Conservation (phyloP, 1,140 invertebrate genomes). For the Drosophila pectinifera region DNA sequence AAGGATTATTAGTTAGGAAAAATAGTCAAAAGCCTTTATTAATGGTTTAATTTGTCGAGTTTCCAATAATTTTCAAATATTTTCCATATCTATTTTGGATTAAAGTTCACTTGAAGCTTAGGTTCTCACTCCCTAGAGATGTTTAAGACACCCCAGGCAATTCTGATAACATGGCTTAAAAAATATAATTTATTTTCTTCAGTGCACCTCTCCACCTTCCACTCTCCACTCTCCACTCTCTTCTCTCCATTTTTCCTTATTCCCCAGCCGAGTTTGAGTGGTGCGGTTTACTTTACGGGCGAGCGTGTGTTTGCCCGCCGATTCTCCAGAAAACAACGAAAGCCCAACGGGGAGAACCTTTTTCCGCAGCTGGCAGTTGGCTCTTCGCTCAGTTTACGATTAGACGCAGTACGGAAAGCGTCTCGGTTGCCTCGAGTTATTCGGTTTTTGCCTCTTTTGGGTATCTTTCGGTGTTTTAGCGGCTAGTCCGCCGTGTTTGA, state of each 20-base stretch:
- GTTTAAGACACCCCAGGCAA: not conserved
- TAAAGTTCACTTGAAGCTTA: not conserved
- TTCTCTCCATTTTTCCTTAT: not conserved
- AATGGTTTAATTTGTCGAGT: no score
- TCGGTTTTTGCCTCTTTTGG: not conserved
- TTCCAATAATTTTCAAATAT: no score
- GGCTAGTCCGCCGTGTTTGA: conserved; percentile 14
- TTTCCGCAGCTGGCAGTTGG: conserved; percentile 12
- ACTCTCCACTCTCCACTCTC: not conserved
- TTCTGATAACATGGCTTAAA: not conserved
- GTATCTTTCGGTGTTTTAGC: conserved; percentile 14
- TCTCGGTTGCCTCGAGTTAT: conserved; percentile 5
- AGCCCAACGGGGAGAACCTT: conserved; percentile 48
- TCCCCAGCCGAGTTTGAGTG: conserved; percentile 3
- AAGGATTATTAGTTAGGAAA: no score
- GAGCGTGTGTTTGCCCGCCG: conserved; percentile 21
- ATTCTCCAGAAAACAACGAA: conserved; percentile 71
- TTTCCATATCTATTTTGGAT: no score
- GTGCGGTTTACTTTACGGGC: conserved; percentile 11
- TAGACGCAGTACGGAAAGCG: conserved; percentile 59
- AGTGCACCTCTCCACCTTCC: conserved; percentile 10
- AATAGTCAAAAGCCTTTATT: no score
- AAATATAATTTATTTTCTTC: not conserved
- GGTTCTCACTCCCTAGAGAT: not conserved
- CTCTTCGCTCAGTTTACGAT: conserved; percentile 58